Conservation (phyloP, 2,888 invertebrate species). For the Polydrusus pterygomalis region DNA sequence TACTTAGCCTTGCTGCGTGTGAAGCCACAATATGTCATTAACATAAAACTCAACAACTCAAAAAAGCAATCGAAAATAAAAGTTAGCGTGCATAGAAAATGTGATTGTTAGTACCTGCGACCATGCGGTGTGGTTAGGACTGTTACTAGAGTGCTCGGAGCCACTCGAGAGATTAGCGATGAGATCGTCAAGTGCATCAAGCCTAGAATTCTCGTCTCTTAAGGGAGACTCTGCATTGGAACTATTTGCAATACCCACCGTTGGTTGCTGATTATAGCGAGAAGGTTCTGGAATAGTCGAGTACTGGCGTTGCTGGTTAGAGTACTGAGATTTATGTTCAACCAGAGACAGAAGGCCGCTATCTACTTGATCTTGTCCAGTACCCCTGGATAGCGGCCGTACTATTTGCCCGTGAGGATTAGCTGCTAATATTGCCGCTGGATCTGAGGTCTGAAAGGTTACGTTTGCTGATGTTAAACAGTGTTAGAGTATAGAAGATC, state of each 20-base stretch:
- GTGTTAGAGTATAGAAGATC: slow-evolving; percentile 7
- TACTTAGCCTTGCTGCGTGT: neutral
- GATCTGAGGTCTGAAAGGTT: slow-evolving; percentile 65
- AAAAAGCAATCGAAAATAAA: slow-evolving; percentile 20
- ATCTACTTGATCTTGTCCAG: slow-evolving; percentile 63
- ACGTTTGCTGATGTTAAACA: slow-evolving; percentile 37
- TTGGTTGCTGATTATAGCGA: slow-evolving; percentile 61
- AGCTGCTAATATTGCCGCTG: slow-evolving; percentile 67
- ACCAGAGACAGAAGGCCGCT: slow-evolving; percentile 70
- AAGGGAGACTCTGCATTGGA: slow-evolving; percentile 58
- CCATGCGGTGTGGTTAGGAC: slow-evolving; percentile 71
- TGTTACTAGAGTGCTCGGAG: slow-evolving; percentile 70
- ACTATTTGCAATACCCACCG: slow-evolving; percentile 71
- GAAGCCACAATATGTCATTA: neutral
- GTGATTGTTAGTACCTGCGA: slow-evolving; percentile 72
- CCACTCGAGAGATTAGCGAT: slow-evolving; percentile 72
- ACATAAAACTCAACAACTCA: neutral
- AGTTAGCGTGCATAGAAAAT: slow-evolving; percentile 26
- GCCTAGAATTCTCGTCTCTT: slow-evolving; percentile 65
- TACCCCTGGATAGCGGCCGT: slow-evolving; percentile 61
- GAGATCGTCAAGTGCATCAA: slow-evolving; percentile 71
- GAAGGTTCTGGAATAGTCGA: slow-evolving; percentile 53
- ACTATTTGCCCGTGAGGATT: slow-evolving; percentile 69
- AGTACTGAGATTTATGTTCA: slow-evolving; percentile 62
- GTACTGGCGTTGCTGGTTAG: slow-evolving; percentile 50